Conservation (phyloP, 1,140 invertebrate species). For the Theocolax elegans region DNA sequence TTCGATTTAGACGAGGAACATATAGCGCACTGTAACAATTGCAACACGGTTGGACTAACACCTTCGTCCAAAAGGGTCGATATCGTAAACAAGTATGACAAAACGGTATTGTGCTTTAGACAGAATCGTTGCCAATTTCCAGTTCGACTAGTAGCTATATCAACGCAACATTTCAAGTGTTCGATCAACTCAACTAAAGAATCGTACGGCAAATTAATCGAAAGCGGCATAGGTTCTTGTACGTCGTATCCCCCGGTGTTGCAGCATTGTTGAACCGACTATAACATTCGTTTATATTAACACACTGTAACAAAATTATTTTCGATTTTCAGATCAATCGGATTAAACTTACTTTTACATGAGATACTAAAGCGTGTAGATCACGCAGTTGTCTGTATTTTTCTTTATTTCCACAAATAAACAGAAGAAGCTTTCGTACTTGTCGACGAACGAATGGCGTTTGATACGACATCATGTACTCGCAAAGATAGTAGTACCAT, state of each 20-base stretch:
- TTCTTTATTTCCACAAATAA: constrained; percentile 95
- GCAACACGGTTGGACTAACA: constrained; percentile 90
- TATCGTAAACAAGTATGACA: constrained; percentile 63
- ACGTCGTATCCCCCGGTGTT: constrained; percentile 71
- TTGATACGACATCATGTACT: constrained; percentile 96
- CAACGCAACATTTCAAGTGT: constrained; percentile 92
- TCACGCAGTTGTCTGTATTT: constrained; percentile 94
- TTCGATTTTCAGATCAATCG: too few relatives aligned
- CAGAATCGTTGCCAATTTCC: constrained; percentile 97
- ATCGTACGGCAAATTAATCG: constrained; percentile 82
- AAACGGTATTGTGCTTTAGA: constrained; percentile 78
- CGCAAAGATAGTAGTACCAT: constrained; percentile 88
- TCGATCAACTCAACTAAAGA: constrained; percentile 92
- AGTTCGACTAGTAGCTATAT: constrained; percentile 90
- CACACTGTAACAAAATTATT: background rate
- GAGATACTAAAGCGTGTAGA: constrained; percentile 87
- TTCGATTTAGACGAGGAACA: constrained; percentile 70
- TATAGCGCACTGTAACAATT: constrained; percentile 88
- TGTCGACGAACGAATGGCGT: constrained; percentile 81
- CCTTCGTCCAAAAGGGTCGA: constrained; percentile 86
- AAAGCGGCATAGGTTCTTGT: constrained; percentile 64
- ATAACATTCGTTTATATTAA: constrained; percentile 36
- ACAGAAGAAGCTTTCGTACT: constrained; percentile 89
- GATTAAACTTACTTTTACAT: constrained; percentile 73
- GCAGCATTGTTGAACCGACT: constrained; percentile 72